A percentile compares a stretch with the other conserved stretches of the same genome.
Conservation (phyloP, 2,888 invertebrate genomes). For the Scaptomyza tumidula region DNA sequence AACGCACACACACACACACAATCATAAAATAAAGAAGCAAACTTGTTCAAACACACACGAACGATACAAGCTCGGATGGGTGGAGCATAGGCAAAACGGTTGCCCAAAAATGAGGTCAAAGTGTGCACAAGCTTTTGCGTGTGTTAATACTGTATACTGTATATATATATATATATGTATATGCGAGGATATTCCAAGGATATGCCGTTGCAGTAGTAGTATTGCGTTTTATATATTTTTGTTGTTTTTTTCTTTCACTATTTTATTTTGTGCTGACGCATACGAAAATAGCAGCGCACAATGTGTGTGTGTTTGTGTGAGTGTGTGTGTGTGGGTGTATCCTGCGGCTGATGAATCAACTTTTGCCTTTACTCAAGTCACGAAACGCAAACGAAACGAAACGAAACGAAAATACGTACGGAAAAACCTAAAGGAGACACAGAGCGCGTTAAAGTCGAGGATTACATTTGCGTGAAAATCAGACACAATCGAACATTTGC, state of each 20-base stretch:
- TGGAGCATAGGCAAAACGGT: slow-evolving; percentile 2
- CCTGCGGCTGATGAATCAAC: slow-evolving; percentile 80
- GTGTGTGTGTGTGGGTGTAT: slow-evolving; percentile 41
- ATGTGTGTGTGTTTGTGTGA: slow-evolving; percentile 10
- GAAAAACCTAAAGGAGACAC: slow-evolving; percentile 27
- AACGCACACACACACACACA: slow-evolving; percentile 18
- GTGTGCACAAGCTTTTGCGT: slow-evolving; percentile 50
- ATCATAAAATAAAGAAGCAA: slow-evolving; percentile 31
- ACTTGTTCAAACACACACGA: slow-evolving; percentile 59
- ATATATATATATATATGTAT: not conserved
- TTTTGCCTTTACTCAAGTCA: slow-evolving; percentile 79
- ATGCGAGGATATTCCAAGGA: slow-evolving; percentile 58
- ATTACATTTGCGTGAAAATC: slow-evolving; percentile 77
- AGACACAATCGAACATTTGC: slow-evolving; percentile 66
- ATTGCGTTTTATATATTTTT: slow-evolving; percentile 63
- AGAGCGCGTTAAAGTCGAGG: slow-evolving; percentile 48
- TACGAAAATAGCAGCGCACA: slow-evolving; percentile 44
- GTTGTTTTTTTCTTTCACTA: slow-evolving; percentile 53
- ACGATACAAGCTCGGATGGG: slow-evolving; percentile 17
- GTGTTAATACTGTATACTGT: slow-evolving; percentile 1
- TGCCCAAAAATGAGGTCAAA: slow-evolving; percentile 75
- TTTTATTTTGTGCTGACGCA: slow-evolving; percentile 77
- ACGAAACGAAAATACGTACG: slow-evolving; percentile 41
- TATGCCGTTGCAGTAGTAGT: slow-evolving; percentile 49
- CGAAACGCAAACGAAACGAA: slow-evolving; percentile 71